Conservation (phyloP, 2,113 vertebrate species). For the Trogon surrucura region DNA sequence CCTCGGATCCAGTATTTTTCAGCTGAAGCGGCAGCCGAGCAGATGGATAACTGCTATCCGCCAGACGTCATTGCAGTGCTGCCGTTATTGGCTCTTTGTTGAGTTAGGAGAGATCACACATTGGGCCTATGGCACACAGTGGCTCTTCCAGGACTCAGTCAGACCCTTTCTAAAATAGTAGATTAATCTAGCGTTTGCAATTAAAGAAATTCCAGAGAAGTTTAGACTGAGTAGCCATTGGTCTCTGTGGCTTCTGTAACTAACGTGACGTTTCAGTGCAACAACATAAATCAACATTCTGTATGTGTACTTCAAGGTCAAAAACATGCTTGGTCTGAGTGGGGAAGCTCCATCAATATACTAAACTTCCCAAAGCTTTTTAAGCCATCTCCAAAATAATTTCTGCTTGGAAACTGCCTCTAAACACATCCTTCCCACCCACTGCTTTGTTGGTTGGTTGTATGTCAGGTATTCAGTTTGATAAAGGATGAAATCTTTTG, state of each 20-base stretch:
- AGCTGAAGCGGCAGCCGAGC: neutral
- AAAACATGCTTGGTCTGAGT: neutral
- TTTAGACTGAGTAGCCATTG: neutral
- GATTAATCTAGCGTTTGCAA: neutral
- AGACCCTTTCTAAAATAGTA: neutral
- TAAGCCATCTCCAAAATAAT: neutral
- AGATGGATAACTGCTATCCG: neutral
- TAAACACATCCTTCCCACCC: neutral
- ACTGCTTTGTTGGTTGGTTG: neutral
- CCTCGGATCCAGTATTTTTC: neutral
- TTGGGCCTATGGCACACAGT: neutral
- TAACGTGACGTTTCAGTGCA: neutral
- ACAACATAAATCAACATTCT: neutral
- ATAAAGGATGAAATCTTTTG: neutral
- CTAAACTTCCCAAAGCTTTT: neutral
- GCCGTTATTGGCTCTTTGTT: neutral
- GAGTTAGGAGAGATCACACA: neutral
- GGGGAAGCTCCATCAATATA: neutral
- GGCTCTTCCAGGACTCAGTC: neutral
- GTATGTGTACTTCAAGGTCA: neutral
- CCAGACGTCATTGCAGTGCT: neutral
- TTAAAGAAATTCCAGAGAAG: neutral
- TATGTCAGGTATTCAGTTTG: neutral
- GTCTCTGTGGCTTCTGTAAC: neutral
- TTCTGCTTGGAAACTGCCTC: neutral